A percentile compares a stretch with the other conserved stretches of the same genome.
Conservation (phyloP, 2,888 invertebrate species). For the Nemoura dubitans region DNA sequence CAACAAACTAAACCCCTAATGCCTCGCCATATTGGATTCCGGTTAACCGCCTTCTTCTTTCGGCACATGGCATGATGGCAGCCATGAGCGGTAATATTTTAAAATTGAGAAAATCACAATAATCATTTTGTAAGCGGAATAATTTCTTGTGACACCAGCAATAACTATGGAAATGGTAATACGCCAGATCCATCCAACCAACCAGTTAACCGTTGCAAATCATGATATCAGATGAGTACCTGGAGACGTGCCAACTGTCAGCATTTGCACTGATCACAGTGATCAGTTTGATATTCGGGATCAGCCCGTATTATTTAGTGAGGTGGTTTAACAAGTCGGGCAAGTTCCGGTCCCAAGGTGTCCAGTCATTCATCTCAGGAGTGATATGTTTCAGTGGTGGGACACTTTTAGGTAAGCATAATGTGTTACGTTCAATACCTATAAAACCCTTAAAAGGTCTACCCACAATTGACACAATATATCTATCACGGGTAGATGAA, state of each 20-base stretch:
- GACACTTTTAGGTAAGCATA: constrained; percentile 35
- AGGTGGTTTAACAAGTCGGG: constrained; percentile 30
- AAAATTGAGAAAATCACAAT: neutral
- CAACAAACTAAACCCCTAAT: too few relatives aligned
- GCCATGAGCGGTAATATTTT: neutral
- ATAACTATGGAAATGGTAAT: neutral
- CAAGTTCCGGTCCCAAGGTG: constrained; percentile 14
- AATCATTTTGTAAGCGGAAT: neutral
- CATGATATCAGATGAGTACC: neutral
- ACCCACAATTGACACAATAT: too few relatives aligned
- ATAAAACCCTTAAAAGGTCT: too few relatives aligned
- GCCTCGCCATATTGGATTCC: too few relatives aligned
- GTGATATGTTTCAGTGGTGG: constrained; percentile 47
- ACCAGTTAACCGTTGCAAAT: neutral
- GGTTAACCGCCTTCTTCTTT: neutral
- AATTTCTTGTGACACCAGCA: neutral
- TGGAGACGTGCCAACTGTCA: neutral
- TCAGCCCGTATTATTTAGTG: constrained; percentile 35
- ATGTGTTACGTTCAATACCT: too few relatives aligned
- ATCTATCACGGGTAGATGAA: too few relatives aligned
- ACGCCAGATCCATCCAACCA: neutral
- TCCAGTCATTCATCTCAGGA: constrained; percentile 35
- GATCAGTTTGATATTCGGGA: constrained; percentile 36
- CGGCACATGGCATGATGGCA: neutral
- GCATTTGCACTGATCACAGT: constrained; percentile 18